Evolutionary conservation across 2,888 invertebrate genomes (phyloP).

Genomic region (Scaptomyza caliginosa): DNA sequence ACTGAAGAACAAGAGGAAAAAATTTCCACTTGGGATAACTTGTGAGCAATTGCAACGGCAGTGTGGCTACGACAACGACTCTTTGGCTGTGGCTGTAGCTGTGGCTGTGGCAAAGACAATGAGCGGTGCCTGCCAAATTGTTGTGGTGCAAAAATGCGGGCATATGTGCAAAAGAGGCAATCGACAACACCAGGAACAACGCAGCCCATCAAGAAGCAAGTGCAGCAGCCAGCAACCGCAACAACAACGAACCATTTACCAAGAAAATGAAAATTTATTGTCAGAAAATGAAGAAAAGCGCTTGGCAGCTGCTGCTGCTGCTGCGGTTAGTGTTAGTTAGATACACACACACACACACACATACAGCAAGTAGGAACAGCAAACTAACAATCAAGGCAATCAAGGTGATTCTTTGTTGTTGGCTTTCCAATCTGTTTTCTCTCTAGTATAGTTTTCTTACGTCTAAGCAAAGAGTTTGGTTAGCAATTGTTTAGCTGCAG

Average conservation of each 20-base stretch:
- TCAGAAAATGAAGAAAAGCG: constrained; percentile 78
- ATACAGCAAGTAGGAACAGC: constrained; percentile 11
- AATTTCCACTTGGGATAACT: constrained; percentile 83
- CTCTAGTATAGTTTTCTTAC: constrained; percentile 43
- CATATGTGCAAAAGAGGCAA: constrained; percentile 80
- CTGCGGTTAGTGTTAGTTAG: constrained; percentile 57
- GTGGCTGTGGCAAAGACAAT: constrained; percentile 62
- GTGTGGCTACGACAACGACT: constrained; percentile 23
- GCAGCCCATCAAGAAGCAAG: constrained; percentile 56
- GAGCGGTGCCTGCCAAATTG: constrained; percentile 75
- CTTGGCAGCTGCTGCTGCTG: constrained; percentile 26
- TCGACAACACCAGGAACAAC: constrained; percentile 71
- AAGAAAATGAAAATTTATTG: constrained; percentile 82
- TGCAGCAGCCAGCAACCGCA: constrained; percentile 44
- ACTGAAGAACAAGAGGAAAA: constrained; percentile 55
- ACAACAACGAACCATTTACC: constrained; percentile 67
- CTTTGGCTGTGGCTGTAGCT: constrained; percentile 19
- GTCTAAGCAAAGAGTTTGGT: constrained; percentile 39
- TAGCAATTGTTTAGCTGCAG: constrained; percentile 42
- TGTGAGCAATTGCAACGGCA: constrained; percentile 80
- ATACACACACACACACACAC: background rate
- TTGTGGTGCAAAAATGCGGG: constrained; percentile 78
- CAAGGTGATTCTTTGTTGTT: constrained; percentile 69
- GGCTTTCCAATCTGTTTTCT: background rate
- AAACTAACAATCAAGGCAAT: constrained; percentile 66